Conservation (phyloP, 2,797 vertebrate genomes). For the Buphagus erythrorhynchus region DNA sequence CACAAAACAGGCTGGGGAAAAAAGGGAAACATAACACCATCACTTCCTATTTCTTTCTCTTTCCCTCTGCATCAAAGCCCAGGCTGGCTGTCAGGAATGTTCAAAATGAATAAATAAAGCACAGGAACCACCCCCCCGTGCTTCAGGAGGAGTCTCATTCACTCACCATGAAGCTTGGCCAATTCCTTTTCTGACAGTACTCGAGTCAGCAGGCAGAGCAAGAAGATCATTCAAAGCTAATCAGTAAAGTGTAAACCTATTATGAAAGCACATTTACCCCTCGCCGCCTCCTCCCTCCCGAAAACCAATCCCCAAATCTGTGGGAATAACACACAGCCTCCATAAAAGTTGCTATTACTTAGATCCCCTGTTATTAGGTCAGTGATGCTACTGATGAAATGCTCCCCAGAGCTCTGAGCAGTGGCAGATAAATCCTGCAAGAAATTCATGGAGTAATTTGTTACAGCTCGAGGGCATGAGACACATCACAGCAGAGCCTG, state of each 20-base stretch:
- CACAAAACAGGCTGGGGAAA: conserved; percentile 10
- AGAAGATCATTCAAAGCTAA: conserved; percentile 58
- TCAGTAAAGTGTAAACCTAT: conserved; percentile 65
- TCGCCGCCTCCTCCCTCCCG: neutral
- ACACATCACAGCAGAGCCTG: neutral
- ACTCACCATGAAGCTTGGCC: neutral
- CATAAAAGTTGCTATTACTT: conserved; percentile 33
- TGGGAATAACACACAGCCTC: neutral
- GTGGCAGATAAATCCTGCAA: conserved; percentile 28
- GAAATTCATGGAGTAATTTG: conserved; percentile 19
- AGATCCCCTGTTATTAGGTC: conserved; percentile 40
- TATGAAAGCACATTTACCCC: conserved; percentile 53
- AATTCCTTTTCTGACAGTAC: conserved; percentile 45
- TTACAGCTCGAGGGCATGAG: conserved; percentile 15
- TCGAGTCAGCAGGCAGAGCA: conserved; percentile 60
- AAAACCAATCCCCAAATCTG: conserved; percentile 31
- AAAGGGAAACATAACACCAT: conserved; percentile 11
- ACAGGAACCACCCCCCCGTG: neutral
- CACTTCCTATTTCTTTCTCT: conserved; percentile 25
- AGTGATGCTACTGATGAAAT: neutral
- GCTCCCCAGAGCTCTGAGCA: conserved; percentile 8
- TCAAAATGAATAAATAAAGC: neutral
- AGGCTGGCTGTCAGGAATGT: neutral
- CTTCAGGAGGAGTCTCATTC: neutral
- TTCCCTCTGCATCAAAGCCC: neutral